These are phyloP conservation scores for Oryzias melastigma DNA, from an alignment of 2,113 vertebrate genomes.

Conservation along the genomic window DNA sequence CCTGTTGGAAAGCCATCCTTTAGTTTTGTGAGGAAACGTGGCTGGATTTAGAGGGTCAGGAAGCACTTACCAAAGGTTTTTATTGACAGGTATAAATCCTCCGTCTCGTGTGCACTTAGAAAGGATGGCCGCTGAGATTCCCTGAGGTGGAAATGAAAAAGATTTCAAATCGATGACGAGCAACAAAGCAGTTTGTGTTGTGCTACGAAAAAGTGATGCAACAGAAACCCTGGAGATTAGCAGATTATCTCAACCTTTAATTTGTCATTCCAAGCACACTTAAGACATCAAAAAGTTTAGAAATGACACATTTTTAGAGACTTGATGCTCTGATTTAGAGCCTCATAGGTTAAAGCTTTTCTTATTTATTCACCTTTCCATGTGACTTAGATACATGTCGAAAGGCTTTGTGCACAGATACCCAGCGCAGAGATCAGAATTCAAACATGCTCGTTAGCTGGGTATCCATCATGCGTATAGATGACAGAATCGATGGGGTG, in stretches of 20 bases:
- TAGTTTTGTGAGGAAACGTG: conserved; percentile 71
- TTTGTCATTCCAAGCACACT: too few relatives aligned
- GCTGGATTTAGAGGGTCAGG: conserved; percentile 77
- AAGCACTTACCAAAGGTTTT: conserved; percentile 82
- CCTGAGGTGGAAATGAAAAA: conserved; percentile 78
- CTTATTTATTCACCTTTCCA: conserved; percentile 35
- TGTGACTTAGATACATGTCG: conserved; percentile 36
- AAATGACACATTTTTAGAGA: too few relatives aligned
- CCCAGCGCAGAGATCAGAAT: conserved; percentile 47
- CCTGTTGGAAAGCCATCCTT: conserved; percentile 73
- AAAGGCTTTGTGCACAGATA: conserved; percentile 40
- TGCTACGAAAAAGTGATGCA: conserved; percentile 55
- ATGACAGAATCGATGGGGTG: conserved; percentile 84
- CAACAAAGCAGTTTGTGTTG: conserved; percentile 68
- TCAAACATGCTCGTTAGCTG: conserved; percentile 71
- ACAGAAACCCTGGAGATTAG: conserved; percentile 57
- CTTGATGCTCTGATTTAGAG: too few relatives aligned
- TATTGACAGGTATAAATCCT: conserved; percentile 82
- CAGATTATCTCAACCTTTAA: conserved; percentile 41
- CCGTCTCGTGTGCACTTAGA: conserved; percentile 73
- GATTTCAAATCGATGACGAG: conserved; percentile 70
- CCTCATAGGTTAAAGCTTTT: conserved; percentile 17
- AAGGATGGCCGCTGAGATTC: conserved; percentile 75
- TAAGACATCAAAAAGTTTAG: too few relatives aligned
- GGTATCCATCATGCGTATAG: conserved; percentile 79